Base-by-base conservation (phyloP, 2,797 vertebrate species). In the Halcyon leucocephala region DNA sequence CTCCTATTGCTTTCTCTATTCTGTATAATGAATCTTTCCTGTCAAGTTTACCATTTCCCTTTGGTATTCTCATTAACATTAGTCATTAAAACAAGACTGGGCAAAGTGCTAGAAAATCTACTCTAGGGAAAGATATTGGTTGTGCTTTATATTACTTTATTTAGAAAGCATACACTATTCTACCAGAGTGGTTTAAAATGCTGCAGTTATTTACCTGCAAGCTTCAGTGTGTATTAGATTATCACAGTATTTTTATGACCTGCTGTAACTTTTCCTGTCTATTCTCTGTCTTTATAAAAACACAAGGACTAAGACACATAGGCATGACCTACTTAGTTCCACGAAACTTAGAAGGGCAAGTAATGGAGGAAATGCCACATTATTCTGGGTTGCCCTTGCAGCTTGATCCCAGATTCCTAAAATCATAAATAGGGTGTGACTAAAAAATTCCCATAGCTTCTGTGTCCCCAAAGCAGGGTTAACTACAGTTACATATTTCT, bases 41-140 rank as follows among this genome's bases (percentile, higher is more conserved):
- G 74, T 54, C 86, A 85, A 57, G 28, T 81, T 89, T 64, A 65
- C 35, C 37, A 28, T 89, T 94, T 89, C 61, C 49, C 67, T 82
- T 92, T 71, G 28, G 64, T 89, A 80, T 57, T 82, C 22, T 92
- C 48, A 85, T 95, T 92, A 96, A 69, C 31, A 44, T 83, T 69
- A 76, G n/a, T 62, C 82, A 91, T 94, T 91, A 90, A 74, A 93
- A 82, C 15, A 69, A 69, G 28, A 86, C 3, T 71, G 65, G 44
- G n/a, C 24, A 78, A 92, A 91, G 15, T 21, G 1, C 37, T 83
- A 51, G 61, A 69, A 93, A 93, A 88, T 21, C 12, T 74, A 3
- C 82, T 72, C 54, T 22, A 0, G 17, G 51, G 69, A 83, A 81
- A 88, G 25, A 37, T 58, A 58, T 3, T 33, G 25, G 42, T 58